Percentiles rank a stretch among this genome's conserved stretches.
Evolutionary conservation across 2,888 invertebrate species (phyloP).

Genomic region (Eremobia ochroleuca): DNA sequence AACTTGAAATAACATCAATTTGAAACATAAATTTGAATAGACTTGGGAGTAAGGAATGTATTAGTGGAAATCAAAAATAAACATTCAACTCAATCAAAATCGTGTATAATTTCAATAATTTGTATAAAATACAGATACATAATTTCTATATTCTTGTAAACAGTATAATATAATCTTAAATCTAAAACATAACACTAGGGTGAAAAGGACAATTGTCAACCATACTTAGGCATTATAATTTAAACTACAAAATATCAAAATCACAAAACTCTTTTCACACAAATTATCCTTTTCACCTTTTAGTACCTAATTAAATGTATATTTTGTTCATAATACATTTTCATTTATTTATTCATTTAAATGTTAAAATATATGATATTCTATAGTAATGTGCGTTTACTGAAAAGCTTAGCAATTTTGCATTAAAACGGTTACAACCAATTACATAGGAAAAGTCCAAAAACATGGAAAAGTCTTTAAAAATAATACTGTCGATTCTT

Average conservation of each 20-base stretch:
- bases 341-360: conserved; percentile 10
- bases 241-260: conserved; percentile 19
- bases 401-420: conserved; percentile 10
- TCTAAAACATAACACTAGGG: conserved; percentile 19
- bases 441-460: conserved; percentile 28
- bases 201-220: conserved; percentile 42
- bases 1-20: too few species aligned
- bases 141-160: conserved; percentile 58
- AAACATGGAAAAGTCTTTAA: conserved; percentile 38
- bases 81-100: conserved; percentile 40
- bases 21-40: too few species aligned
- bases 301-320: neutral
- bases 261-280: neutral
- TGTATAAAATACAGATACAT: conserved; percentile 59
- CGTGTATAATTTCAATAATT: conserved; percentile 63
- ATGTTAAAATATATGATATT: neutral
- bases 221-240: neutral
- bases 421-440: conserved; percentile 38
- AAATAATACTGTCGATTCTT: conserved; percentile 66
- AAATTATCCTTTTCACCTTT: conserved; percentile 26
- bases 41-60: too few species aligned
- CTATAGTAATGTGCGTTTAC: conserved; percentile 4
- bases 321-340: conserved; percentile 17
- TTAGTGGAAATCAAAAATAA: neutral
- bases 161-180: conserved; percentile 43